Conservation (phyloP, 2,797 vertebrate species). For the Brachyalestes nurse region DNA sequence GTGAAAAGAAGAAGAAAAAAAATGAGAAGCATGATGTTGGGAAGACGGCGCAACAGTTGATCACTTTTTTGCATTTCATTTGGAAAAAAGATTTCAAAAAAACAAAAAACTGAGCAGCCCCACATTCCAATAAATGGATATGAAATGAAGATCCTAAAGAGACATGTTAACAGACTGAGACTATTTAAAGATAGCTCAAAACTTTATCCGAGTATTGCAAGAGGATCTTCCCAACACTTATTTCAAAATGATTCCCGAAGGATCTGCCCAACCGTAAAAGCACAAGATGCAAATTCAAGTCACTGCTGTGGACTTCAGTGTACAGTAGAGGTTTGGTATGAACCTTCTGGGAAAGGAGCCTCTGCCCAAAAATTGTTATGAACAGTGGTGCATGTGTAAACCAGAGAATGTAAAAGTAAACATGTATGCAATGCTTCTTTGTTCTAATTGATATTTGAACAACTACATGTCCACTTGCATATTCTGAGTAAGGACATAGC, state of each 20-base stretch:
- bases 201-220: constrained; percentile 19
- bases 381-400: constrained; percentile 54
- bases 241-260: constrained; percentile 2
- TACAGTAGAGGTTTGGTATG: constrained; percentile 25
- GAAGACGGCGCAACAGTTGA: constrained; percentile 52
- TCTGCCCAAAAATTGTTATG: constrained; percentile 39
- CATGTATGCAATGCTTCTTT: constrained; percentile 50
- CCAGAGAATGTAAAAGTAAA: constrained; percentile 52
- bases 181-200: constrained; percentile 14
- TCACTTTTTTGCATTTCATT: constrained; percentile 41
- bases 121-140: constrained; percentile 44
- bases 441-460: constrained; percentile 46
- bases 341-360: constrained; percentile 7
- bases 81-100: constrained; percentile 8
- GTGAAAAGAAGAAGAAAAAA: constrained; percentile 48
- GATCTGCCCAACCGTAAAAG: constrained; percentile 34
- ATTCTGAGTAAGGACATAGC: constrained; percentile 27
- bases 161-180: constrained; percentile 33
- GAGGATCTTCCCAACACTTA: constrained; percentile 28
- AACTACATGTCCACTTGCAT: constrained; percentile 42
- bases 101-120: constrained; percentile 7
- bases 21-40: constrained; percentile 61
- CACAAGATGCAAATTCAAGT: constrained; percentile 39
- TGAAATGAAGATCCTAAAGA: constrained; percentile 38
- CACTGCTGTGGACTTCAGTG: constrained; percentile 25